phyloP scores from a whole-genome alignment of 2,888 invertebrate species.

The Cyclophora albipunctata region DNA sequence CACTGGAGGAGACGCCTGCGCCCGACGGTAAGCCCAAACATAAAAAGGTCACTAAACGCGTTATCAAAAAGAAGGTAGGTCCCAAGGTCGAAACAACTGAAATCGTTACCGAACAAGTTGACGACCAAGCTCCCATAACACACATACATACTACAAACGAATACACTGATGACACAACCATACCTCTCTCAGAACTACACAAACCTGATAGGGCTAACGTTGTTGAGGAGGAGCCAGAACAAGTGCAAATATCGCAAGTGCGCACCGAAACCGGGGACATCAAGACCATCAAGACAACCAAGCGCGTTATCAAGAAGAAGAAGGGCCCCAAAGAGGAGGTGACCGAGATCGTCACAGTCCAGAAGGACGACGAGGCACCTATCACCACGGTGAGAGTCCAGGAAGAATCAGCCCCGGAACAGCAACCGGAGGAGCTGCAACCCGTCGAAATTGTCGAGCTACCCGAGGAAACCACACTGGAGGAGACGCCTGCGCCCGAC shows the following conservation, averaged over 20 bases:
- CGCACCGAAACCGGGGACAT: constrained; percentile 39
- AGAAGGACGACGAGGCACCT: constrained; percentile 35
- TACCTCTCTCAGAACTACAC: constrained; percentile 12
- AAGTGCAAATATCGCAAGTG: constrained; percentile 32
- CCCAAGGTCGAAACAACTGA: constrained; percentile 19
- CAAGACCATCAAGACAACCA: constrained; percentile 28
- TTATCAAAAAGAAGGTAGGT: constrained; percentile 36
- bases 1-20: constrained; percentile 16
- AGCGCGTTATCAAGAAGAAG: constrained; percentile 31
- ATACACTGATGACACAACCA: constrained; percentile 19
- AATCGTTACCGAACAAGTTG: constrained; percentile 44
- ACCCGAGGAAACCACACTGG: constrained; percentile 6
- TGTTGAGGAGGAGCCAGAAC: constrained; percentile 12
- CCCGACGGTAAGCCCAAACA: constrained; percentile 33
- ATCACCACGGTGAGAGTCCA: neutral
- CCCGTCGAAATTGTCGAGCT: neutral
- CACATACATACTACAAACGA: constrained; percentile 15
- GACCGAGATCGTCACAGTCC: constrained; percentile 30
- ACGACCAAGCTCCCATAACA: constrained; percentile 30
- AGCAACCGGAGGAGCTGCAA: neutral
- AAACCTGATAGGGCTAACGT: constrained; percentile 26
- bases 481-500: constrained; percentile 9
- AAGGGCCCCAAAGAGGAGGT: constrained; percentile 14
- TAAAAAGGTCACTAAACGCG: constrained; percentile 28
- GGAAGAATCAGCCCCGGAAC: neutral